Conservation (phyloP, 23 tunicate genomes). For the Halocynthia aurantium region DNA sequence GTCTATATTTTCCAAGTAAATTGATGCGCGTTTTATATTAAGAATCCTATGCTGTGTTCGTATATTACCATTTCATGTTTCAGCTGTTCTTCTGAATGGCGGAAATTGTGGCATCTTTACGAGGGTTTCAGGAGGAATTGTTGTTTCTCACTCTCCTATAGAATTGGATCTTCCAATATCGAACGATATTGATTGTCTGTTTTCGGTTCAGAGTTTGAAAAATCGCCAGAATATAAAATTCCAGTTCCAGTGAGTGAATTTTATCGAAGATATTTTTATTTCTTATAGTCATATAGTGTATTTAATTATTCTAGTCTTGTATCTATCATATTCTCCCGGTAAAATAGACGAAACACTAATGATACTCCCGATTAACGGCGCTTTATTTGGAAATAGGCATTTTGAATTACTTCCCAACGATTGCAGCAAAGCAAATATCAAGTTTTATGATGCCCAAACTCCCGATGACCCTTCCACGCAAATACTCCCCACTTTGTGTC, state of each 20-base stretch:
- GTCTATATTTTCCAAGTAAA: too few relatives aligned
- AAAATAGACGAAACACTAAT: neutral
- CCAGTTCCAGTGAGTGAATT: slow-evolving; percentile 45
- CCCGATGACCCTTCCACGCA: slow-evolving; percentile 31
- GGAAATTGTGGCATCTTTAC: slow-evolving; percentile 56
- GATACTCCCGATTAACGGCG: neutral
- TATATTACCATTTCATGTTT: neutral
- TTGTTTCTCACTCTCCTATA: slow-evolving; percentile 65
- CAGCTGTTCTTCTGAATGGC: slow-evolving; percentile 73
- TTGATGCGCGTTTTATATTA: too few relatives aligned
- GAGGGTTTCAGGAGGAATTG: slow-evolving; percentile 70
- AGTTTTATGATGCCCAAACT: slow-evolving; percentile 47
- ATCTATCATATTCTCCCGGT: neutral
- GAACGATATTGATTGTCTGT: slow-evolving; percentile 57
- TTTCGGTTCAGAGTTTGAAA: slow-evolving; percentile 48
- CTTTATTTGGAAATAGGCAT: slow-evolving; percentile 23
- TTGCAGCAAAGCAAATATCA: slow-evolving; percentile 57
- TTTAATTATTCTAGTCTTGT: neutral
- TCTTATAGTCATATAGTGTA: neutral
- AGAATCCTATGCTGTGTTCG: too few relatives aligned
- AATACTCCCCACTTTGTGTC: slow-evolving; percentile 43
- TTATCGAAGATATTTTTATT: neutral
- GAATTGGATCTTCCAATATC: slow-evolving; percentile 58
- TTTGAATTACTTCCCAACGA: slow-evolving; percentile 60
- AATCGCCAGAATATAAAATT: slow-evolving; percentile 45